These are phyloP conservation scores for Brenthis hecate DNA, from an alignment of 2,888 invertebrate species.

Conservation along the genomic window DNA sequence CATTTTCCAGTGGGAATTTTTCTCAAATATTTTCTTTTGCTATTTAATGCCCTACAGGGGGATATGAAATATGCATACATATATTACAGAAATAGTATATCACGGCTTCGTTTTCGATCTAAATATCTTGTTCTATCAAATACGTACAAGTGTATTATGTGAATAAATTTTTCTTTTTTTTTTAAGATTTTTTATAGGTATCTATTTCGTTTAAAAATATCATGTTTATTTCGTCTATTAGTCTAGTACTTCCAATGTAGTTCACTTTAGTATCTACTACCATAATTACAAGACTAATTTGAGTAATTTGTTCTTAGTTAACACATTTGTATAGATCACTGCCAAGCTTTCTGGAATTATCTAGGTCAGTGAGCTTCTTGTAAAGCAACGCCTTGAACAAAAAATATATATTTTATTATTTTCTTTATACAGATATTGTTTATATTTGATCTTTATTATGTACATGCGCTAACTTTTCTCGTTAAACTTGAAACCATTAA, in stretches of 20 bases:
- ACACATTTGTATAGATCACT: conserved; percentile 18
- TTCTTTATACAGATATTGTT: conserved; percentile 2
- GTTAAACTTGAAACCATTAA: too few species aligned
- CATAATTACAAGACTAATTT: not conserved
- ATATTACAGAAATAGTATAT: conserved; percentile 4
- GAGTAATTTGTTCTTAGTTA: conserved; percentile 8
- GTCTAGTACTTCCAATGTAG: too few species aligned
- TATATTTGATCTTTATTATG: too few species aligned
- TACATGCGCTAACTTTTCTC: too few species aligned
- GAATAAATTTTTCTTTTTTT: too few species aligned
- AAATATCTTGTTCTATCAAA: too few species aligned
- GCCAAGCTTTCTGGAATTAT: conserved; percentile 19
- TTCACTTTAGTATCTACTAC: too few species aligned
- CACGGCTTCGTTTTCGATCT: not conserved
- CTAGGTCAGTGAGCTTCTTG: conserved; percentile 24
- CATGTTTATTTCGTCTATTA: too few species aligned
- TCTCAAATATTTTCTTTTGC: conserved; percentile 14
- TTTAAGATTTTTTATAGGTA: too few species aligned
- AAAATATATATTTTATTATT: not conserved
- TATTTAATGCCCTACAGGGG: conserved; percentile 16
- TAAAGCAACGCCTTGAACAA: conserved; percentile 10
- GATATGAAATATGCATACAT: conserved; percentile 8
- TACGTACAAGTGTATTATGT: too few species aligned
- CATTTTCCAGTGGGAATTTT: conserved; percentile 27
- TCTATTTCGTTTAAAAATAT: too few species aligned